Percentiles rank a stretch among this genome's conserved stretches.
These are phyloP conservation scores for Margaritifera margaritifera DNA, from an alignment of 2,888 invertebrate species.

Conservation along the genomic window DNA sequence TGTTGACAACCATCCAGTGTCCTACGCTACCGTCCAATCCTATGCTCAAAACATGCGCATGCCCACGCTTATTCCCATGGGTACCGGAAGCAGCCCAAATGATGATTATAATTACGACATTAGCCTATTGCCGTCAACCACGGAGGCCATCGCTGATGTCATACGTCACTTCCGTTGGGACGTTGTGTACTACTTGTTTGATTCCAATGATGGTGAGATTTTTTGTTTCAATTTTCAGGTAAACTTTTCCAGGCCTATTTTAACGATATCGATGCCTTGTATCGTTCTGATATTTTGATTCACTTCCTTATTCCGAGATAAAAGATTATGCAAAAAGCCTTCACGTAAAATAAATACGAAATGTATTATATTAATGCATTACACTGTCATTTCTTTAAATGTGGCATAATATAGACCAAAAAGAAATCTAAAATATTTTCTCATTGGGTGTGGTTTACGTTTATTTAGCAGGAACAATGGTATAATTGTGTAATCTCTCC, in stretches of 20 bases:
- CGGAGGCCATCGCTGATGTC: conserved; percentile 94
- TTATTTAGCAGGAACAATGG: too few species aligned
- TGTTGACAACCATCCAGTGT: conserved; percentile 53
- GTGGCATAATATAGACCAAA: too few species aligned
- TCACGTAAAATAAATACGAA: too few species aligned
- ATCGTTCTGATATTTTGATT: conserved; percentile 3
- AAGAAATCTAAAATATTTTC: too few species aligned
- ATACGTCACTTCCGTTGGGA: conserved; percentile 93
- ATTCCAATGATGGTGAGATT: conserved; percentile 87
- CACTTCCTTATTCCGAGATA: neutral
- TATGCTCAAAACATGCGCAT: conserved; percentile 63
- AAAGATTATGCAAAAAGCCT: neutral
- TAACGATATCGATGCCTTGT: neutral
- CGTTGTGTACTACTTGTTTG: conserved; percentile 90
- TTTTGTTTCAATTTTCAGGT: conserved; percentile 4
- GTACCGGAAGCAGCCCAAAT: conserved; percentile 46
- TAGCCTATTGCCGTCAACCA: conserved; percentile 92
- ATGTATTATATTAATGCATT: too few species aligned
- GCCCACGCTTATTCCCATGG: conserved; percentile 61
- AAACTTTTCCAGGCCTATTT: neutral
- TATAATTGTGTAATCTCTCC: too few species aligned
- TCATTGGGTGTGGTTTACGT: too few species aligned
- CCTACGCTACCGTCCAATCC: conserved; percentile 63
- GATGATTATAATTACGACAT: conserved; percentile 60
- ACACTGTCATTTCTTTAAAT: too few species aligned